A percentile compares a stretch with the other conserved stretches of the same genome.
Evolutionary conservation across 2,797 vertebrate genomes (phyloP).

Genomic region (Botia kubotai): DNA sequence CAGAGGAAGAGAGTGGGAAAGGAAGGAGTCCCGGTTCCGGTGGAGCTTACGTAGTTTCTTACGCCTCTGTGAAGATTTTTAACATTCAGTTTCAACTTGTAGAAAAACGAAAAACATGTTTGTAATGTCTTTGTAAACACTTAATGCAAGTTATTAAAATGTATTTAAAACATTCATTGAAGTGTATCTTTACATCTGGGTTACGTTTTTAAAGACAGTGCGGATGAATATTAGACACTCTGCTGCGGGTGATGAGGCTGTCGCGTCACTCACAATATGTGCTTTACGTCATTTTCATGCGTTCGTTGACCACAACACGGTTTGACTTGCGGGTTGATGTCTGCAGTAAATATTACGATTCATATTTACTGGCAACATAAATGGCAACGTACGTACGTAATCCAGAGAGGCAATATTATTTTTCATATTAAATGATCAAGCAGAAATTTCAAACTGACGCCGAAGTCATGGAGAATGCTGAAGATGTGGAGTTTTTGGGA

Average conservation of each 20-base stretch:
- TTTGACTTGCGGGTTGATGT: not conserved
- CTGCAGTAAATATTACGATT: not conserved
- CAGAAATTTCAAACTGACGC: not conserved
- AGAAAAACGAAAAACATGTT: not conserved
- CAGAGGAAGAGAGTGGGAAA: conserved; percentile 77
- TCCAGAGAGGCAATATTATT: not conserved
- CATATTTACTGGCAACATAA: not conserved
- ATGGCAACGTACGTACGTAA: not conserved
- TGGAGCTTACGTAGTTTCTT: conserved; percentile 63
- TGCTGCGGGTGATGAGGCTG: not conserved
- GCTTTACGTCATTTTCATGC: conserved; percentile 9
- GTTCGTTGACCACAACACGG: conserved; percentile 3
- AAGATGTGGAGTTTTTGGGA: conserved; percentile 75
- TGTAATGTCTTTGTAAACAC: too few relatives aligned
- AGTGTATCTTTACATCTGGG: not conserved
- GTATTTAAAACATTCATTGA: too few relatives aligned
- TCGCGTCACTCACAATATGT: not conserved
- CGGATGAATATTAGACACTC: conserved; percentile 31
- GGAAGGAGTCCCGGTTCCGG: conserved; percentile 72
- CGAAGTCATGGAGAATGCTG: conserved; percentile 72
- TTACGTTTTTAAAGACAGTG: not conserved
- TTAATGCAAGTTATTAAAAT: not conserved
- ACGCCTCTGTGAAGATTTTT: conserved; percentile 24
- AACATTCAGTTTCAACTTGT: not conserved
- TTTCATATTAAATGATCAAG: not conserved